phyloP scores from a whole-genome alignment of 2,797 vertebrate genomes.

The Etheostoma nigrum region DNA sequence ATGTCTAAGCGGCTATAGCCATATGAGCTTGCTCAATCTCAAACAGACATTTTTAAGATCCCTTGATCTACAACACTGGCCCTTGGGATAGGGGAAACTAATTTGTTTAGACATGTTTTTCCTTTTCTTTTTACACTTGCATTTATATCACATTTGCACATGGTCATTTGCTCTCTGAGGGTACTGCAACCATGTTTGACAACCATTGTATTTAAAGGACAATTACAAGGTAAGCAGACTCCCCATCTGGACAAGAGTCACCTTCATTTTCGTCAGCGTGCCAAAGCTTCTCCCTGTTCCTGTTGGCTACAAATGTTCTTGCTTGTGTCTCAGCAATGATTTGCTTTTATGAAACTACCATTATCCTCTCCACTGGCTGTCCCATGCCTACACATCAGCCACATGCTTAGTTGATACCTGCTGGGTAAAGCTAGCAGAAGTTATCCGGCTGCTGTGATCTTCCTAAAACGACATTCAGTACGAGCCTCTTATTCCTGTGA shows the following conservation, averaged over 20 bases:
- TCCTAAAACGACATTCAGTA: slow-evolving; percentile 15
- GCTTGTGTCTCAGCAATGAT: slow-evolving; percentile 32
- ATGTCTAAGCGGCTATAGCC: slow-evolving; percentile 20
- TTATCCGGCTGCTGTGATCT: slow-evolving; percentile 21
- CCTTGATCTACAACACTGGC: slow-evolving; percentile 53
- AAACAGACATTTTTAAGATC: slow-evolving; percentile 40
- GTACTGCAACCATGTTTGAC: slow-evolving; percentile 26
- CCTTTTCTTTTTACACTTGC: slow-evolving; percentile 22
- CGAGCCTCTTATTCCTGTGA: slow-evolving; percentile 27
- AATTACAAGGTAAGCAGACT: slow-evolving; percentile 53
- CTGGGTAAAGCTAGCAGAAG: slow-evolving; percentile 25
- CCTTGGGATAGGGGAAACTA: slow-evolving; percentile 36
- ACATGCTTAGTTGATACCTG: slow-evolving; percentile 32
- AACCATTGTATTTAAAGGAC: slow-evolving; percentile 52
- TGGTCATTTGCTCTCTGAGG: slow-evolving; percentile 34
- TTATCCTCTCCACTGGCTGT: slow-evolving; percentile 32
- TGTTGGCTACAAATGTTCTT: slow-evolving; percentile 20
- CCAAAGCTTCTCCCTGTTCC: slow-evolving; percentile 3
- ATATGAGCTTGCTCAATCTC: slow-evolving; percentile 39
- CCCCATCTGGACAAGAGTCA: slow-evolving; percentile 33
- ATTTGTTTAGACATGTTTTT: slow-evolving; percentile 35
- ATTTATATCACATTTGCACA: slow-evolving; percentile 49
- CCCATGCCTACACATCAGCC: slow-evolving; percentile 17
- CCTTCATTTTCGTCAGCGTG: slow-evolving; percentile 44
- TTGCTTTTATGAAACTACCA: slow-evolving; percentile 29